Percentiles rank a stretch among this genome's conserved stretches.
Conservation (phyloP, 2,888 invertebrate genomes). For the Eupithecia inturbata region DNA sequence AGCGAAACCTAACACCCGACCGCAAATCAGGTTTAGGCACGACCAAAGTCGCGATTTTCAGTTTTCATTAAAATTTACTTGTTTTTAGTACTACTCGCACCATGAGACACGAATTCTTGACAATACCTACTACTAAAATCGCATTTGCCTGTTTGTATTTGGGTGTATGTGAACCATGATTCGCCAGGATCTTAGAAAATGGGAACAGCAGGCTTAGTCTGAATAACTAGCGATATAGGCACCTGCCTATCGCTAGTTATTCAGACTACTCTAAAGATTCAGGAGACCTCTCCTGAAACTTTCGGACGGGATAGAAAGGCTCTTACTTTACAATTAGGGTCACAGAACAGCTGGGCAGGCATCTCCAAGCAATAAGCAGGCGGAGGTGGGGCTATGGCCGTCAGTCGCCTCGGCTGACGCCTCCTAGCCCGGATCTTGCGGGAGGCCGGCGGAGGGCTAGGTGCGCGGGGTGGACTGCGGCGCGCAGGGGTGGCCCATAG, state of each 20-base stretch:
- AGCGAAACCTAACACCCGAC: background rate
- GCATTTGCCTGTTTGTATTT: background rate
- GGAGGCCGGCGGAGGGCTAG: slow-evolving; percentile 64
- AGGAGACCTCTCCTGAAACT: background rate
- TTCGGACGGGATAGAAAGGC: background rate
- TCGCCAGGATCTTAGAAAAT: background rate
- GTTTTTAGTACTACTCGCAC: background rate
- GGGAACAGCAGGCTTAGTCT: background rate
- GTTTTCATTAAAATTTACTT: no score
- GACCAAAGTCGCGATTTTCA: no score
- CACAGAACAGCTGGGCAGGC: slow-evolving; percentile 72
- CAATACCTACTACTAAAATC: background rate
- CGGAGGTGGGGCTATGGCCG: slow-evolving; percentile 64
- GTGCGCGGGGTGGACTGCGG: slow-evolving; percentile 50
- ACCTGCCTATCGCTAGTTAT: no score
- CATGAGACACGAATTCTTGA: background rate
- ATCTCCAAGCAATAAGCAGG: slow-evolving; percentile 70
- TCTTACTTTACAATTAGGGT: slow-evolving; percentile 74
- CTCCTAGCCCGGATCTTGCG: slow-evolving; percentile 75
- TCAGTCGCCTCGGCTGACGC: slow-evolving; percentile 67
- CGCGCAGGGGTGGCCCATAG: slow-evolving; percentile 58
- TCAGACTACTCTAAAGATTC: no score
- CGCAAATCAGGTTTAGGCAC: no score
- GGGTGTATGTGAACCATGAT: background rate
- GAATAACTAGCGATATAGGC: background rate